phyloP scores from a whole-genome alignment of 2,888 invertebrate genomes.

The Hirtodrosophila cameraria region DNA sequence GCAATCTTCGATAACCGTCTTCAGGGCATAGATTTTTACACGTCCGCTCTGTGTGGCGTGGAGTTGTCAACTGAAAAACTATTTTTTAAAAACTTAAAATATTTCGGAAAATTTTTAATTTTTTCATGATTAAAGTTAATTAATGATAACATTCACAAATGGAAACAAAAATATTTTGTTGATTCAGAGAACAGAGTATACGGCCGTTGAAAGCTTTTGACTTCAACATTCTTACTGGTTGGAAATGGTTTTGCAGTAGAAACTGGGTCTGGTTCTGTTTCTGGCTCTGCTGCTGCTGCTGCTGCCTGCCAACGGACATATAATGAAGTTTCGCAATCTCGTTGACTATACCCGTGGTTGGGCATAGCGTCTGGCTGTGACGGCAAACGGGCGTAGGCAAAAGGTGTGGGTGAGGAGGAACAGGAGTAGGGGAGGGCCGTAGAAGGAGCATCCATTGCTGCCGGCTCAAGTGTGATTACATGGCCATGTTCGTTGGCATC shows the following conservation, averaged over 20 bases:
- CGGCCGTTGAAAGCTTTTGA: too few relatives aligned
- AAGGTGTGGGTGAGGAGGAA: background rate
- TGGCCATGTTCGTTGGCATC: conserved; percentile 74
- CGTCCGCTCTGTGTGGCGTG: too few relatives aligned
- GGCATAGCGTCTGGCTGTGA: conserved; percentile 46
- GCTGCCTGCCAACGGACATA: conserved; percentile 56
- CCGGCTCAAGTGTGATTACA: conserved; percentile 78
- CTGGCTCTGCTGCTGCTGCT: background rate
- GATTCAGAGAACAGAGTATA: too few relatives aligned
- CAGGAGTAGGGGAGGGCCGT: background rate
- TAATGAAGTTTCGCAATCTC: conserved; percentile 78
- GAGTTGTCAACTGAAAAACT: too few relatives aligned
- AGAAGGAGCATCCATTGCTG: conserved; percentile 43
- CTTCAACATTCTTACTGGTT: too few relatives aligned
- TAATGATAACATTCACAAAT: too few relatives aligned
- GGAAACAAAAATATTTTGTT: too few relatives aligned
- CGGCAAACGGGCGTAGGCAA: conserved; percentile 22
- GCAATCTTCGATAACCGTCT: too few relatives aligned
- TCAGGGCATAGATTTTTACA: too few relatives aligned
- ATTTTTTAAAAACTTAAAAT: too few relatives aligned
- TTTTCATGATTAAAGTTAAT: too few relatives aligned
- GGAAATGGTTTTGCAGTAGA: conserved; percentile 15
- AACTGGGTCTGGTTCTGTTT: conserved; percentile 27
- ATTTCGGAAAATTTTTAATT: too few relatives aligned
- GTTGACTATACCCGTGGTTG: conserved; percentile 41